These are phyloP conservation scores for Tetragnatha versicolor DNA, from an alignment of 1,140 invertebrate species.

Conservation along the genomic window DNA sequence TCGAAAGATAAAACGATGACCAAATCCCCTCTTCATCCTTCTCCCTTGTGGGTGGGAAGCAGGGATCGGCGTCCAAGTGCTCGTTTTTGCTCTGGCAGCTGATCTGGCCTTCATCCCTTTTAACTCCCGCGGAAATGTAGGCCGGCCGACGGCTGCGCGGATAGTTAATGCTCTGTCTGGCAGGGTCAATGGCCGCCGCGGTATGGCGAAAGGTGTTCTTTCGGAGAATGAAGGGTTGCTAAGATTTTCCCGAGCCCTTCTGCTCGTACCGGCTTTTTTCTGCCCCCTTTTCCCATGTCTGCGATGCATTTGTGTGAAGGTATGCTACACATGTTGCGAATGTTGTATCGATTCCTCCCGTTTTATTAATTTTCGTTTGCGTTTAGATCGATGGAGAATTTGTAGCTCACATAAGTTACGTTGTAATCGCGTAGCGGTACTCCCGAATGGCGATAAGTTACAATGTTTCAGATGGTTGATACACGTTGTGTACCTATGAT, in stretches of 20 bases:
- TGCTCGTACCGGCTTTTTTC: not conserved
- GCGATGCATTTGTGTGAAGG: no score
- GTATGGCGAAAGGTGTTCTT: slow-evolving; percentile 50
- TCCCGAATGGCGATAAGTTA: no score
- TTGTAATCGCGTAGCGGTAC: no score
- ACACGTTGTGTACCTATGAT: no score
- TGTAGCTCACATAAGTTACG: no score
- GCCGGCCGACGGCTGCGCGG: slow-evolving; percentile 48
- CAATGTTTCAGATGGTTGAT: no score
- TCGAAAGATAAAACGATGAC: not conserved
- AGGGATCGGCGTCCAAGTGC: slow-evolving; percentile 2
- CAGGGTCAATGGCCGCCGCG: slow-evolving; percentile 43
- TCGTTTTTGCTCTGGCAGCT: not conserved
- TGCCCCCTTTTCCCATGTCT: not conserved
- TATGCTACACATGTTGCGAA: no score
- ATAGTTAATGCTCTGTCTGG: slow-evolving; percentile 50
- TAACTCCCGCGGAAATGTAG: slow-evolving; percentile 41
- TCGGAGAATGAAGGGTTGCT: slow-evolving; percentile 46
- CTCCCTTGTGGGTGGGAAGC: not conserved
- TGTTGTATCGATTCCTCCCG: no score
- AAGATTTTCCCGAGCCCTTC: not conserved
- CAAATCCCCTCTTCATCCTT: not conserved
- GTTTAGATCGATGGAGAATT: no score
- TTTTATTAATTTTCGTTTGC: no score
- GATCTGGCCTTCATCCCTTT: slow-evolving; percentile 43